Evolutionary conservation across 2,113 vertebrate species (phyloP).

Genomic region (Saccopteryx leptura): DNA sequence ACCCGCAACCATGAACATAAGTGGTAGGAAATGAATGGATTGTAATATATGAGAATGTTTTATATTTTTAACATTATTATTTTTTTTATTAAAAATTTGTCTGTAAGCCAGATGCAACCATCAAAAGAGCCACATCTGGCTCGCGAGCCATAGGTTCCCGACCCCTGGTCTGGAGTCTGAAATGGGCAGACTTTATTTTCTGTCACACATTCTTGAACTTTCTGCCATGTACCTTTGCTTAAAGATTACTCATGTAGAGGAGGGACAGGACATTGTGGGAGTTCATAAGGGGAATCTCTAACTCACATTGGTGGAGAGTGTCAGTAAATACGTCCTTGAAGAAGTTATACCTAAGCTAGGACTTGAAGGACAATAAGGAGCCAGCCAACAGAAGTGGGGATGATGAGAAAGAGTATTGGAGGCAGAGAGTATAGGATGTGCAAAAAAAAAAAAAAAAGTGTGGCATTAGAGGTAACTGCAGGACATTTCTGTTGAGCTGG

Average conservation of each 20-base stretch:
- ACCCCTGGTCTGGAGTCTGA: neutral
- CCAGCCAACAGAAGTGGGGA: neutral
- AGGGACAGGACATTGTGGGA: neutral
- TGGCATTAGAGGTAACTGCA: neutral
- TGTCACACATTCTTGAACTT: neutral
- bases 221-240: neutral
- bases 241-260: neutral
- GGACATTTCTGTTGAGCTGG: neutral
- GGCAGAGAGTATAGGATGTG: neutral
- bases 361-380: neutral
- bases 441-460: neutral
- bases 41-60: too few species aligned
- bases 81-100: too few species aligned
- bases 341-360: slow-evolving; percentile 29
- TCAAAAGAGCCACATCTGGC: too few species aligned
- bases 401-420: neutral
- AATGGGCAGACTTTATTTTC: neutral
- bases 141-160: too few species aligned
- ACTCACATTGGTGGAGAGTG: neutral
- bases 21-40: too few species aligned
- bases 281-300: neutral
- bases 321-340: neutral
- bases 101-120: too few species aligned
- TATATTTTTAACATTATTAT: too few species aligned
- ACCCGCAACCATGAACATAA: too few species aligned